phyloP scores from a whole-genome alignment of 1,140 invertebrate species.

The Colletes gigas region DNA sequence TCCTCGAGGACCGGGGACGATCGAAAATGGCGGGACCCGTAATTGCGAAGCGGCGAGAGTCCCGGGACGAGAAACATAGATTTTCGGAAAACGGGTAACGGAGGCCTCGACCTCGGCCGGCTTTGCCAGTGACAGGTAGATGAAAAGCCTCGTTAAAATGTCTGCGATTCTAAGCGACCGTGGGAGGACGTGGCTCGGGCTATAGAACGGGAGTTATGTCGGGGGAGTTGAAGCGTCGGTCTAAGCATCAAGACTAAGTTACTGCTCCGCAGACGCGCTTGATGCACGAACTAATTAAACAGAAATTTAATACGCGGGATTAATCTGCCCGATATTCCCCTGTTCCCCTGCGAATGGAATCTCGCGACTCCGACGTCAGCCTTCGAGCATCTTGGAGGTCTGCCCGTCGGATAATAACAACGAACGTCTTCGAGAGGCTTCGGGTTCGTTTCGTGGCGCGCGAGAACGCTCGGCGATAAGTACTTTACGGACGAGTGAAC shows the following conservation, averaged over 20 bases:
- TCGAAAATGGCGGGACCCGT: slow-evolving; percentile 29
- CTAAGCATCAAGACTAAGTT: slow-evolving; percentile 48
- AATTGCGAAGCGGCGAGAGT: slow-evolving; percentile 40
- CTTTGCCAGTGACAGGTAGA: slow-evolving; percentile 57
- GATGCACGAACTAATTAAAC: slow-evolving; percentile 60
- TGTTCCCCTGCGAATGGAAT: neutral
- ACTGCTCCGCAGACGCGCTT: slow-evolving; percentile 40
- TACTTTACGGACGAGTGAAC: neutral
- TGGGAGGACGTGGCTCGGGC: neutral
- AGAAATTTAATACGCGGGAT: slow-evolving; percentile 62
- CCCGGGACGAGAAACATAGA: slow-evolving; percentile 26
- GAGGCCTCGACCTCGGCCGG: neutral
- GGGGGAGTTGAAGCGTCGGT: slow-evolving; percentile 29
- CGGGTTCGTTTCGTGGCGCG: neutral
- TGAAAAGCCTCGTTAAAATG: slow-evolving; percentile 64
- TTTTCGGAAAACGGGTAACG: slow-evolving; percentile 44
- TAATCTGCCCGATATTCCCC: slow-evolving; percentile 49
- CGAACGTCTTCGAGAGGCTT: neutral
- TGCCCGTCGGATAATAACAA: neutral
- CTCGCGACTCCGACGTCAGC: neutral
- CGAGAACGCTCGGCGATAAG: neutral
- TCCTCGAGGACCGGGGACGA: neutral
- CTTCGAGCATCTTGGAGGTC: neutral
- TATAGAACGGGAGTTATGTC: slow-evolving; percentile 9
- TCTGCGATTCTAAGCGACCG: slow-evolving; percentile 23